Percentiles rank a stretch among this genome's conserved stretches.
phyloP scores from a whole-genome alignment of 53 echinoderm and acorn worm species.

The Pentamera pediparva region DNA sequence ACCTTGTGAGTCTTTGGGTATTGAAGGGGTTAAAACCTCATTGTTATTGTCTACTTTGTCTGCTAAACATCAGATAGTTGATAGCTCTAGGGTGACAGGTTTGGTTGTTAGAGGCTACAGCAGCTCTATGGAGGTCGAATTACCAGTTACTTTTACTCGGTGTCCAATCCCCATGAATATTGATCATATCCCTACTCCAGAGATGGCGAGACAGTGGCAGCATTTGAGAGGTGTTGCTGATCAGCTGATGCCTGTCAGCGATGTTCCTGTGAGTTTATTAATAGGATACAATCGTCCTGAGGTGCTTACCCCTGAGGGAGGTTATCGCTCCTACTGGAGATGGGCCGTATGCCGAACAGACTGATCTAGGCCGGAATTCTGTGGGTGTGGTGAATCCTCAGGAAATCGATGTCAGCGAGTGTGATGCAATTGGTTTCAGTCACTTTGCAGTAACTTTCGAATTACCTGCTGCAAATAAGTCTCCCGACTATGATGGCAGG shows the following conservation, averaged over 20 bases:
- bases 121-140: neutral
- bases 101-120: slow-evolving; percentile 2
- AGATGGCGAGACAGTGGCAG: slow-evolving; percentile 10
- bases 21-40: neutral
- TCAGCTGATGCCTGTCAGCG: neutral
- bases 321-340: neutral
- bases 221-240: neutral
- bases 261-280: neutral
- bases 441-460: neutral
- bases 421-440: neutral
- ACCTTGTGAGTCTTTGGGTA: neutral
- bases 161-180: neutral
- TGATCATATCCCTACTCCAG: neutral
- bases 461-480: neutral
- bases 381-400: neutral
- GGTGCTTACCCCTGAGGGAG: neutral
- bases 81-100: neutral
- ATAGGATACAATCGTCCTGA: slow-evolving; percentile 4
- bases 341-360: slow-evolving; percentile 17
- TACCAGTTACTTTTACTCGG: neutral
- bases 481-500: too few species aligned
- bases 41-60: neutral
- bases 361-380: neutral
- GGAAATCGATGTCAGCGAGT: neutral
- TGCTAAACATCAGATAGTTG: neutral